Evolutionary conservation across 1,140 invertebrate genomes (phyloP), one percentile per base, ranked within the genome.

Genomic region (Caenorhabditis briggsae): DNA sequence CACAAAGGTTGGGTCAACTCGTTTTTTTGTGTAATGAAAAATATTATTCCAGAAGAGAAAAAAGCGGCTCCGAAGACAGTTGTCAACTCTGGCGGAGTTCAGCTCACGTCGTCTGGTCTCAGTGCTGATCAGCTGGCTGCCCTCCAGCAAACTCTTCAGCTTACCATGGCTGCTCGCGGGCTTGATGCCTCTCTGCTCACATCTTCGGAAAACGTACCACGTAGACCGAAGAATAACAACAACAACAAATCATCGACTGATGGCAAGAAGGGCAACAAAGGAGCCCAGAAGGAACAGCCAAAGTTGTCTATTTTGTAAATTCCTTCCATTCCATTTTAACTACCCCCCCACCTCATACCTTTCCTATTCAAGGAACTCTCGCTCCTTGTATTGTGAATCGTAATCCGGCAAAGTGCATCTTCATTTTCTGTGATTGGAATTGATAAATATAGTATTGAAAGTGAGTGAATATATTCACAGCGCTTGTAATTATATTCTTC

Each of bases 101-200:
- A 90, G 23, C 90, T 92, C 84, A 70, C 90, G 70, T 92, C 91
- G 2, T 88, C 92, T n/a, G 86, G 61, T 33, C 85, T 91, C 12
- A 89, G 90, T 25, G 88, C 89, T 33, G 91, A 92, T 25, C 90
- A 90, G 50, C 85, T 91, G 6, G 91, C 90, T 25, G 91, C 89
- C 20, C 86, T 91, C 70, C 90, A 91, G 58, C 86, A 87, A 16
- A 53, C 82, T 23, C 82, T 91, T 20, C 64, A 87, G 33, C 85
- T 84, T 6, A 50, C 48, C n/a, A 53, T 84, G 55, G 55, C 83
- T 18, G 65, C 83, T 53, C 55, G 56, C 50, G 46, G 56, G 6
- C 11, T 65, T 8, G 70, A 78, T 23, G 70, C 70, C 2, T 78
- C 70, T 0, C 20, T 78, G 70, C 48, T 78, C 46, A 78, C 70